phyloP scores from a whole-genome alignment of 1,140 invertebrate genomes.

The Bombus haemorrhoidalis region DNA sequence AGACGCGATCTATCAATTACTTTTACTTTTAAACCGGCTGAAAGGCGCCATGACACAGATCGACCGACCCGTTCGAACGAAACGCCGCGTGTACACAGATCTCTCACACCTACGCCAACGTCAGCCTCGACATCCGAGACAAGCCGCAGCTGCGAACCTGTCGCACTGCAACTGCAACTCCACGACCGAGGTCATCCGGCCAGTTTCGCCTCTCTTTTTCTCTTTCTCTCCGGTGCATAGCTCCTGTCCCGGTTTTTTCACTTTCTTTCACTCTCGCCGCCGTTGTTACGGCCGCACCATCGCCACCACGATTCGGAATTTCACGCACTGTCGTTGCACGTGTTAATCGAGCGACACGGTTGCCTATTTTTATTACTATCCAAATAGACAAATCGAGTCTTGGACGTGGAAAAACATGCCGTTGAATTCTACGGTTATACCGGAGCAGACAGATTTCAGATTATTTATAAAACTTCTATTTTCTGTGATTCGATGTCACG shows the following conservation, averaged over 20 bases:
- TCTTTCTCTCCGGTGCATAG: conserved; percentile 15
- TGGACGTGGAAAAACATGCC: too few species aligned
- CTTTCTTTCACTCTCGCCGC: conserved; percentile 60
- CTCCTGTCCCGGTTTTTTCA: conserved; percentile 54
- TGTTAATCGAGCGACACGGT: too few species aligned
- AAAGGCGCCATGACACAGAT: conserved; percentile 44
- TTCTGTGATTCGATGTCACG: background rate
- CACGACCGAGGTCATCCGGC: conserved; percentile 61
- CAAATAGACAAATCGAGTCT: background rate
- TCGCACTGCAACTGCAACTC: conserved; percentile 49
- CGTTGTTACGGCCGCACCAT: background rate
- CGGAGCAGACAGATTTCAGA: background rate
- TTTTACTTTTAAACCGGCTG: conserved; percentile 44
- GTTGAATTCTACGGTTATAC: background rate
- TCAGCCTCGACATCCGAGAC: conserved; percentile 56
- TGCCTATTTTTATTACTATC: background rate
- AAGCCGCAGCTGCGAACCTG: conserved; percentile 58
- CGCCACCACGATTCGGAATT: background rate
- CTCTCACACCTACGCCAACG: conserved; percentile 48
- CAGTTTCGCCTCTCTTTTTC: conserved; percentile 49
- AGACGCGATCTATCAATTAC: conserved; percentile 37
- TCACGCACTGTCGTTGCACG: too few species aligned
- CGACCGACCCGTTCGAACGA: conserved; percentile 24
- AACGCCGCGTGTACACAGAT: conserved; percentile 40
- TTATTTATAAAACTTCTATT: background rate